phyloP scores from a whole-genome alignment of 2,113 vertebrate genomes.

The Macrotis lagotis region DNA sequence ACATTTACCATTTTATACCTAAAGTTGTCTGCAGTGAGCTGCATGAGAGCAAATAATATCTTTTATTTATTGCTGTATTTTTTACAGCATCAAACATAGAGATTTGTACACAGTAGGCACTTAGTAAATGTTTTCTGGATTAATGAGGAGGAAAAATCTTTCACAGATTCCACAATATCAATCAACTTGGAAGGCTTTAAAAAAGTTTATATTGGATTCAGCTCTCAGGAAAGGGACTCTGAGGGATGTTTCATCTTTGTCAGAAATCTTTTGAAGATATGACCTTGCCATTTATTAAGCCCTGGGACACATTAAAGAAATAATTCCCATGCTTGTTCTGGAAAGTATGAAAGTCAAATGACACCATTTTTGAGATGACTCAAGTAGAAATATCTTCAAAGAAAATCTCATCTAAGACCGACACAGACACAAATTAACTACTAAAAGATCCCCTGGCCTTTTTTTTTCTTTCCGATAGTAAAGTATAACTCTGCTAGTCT shows the following conservation, averaged over 20 bases:
- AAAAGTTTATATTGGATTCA: slow-evolving; percentile 66
- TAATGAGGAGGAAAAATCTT: background rate
- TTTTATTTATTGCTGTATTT: background rate
- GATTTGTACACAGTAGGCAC: background rate
- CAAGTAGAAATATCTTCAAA: slow-evolving; percentile 33
- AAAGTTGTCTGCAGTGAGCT: background rate
- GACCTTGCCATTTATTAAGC: slow-evolving; percentile 65
- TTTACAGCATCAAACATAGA: background rate
- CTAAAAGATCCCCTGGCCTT: background rate
- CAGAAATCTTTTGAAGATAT: slow-evolving; percentile 8
- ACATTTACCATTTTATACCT: background rate
- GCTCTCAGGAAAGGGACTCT: slow-evolving; percentile 49
- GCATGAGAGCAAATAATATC: background rate
- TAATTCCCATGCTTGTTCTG: slow-evolving; percentile 15
- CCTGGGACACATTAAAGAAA: background rate
- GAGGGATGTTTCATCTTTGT: slow-evolving; percentile 65
- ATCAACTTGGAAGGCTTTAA: background rate
- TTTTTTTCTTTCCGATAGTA: background rate
- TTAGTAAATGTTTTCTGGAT: background rate
- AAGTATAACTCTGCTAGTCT: background rate
- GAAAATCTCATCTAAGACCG: slow-evolving; percentile 41
- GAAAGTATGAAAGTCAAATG: background rate
- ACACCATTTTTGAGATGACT: slow-evolving; percentile 11
- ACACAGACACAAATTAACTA: slow-evolving; percentile 50
- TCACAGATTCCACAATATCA: background rate